Evolutionary conservation across 2,888 invertebrate species (phyloP), one percentile per base, ranked within the genome.

Genomic region (Aricia artaxerxes): DNA sequence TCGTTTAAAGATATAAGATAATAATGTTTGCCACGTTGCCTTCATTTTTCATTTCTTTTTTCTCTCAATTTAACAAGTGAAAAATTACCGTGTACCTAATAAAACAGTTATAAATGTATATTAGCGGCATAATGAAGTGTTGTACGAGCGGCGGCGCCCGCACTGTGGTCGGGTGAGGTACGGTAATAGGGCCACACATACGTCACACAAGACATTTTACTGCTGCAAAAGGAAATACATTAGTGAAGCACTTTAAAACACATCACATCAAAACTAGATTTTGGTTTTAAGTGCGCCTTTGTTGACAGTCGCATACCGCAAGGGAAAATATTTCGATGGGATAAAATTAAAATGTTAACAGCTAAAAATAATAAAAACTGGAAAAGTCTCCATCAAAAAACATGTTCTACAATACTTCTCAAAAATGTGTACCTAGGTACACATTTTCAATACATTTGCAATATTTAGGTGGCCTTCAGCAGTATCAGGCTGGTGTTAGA

Each of bases 191-290:
- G 44, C 73, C 57, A 31, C 24, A 61, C 75, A 61, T 78, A 78
- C 75, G 78, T 78, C 78, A 78, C 73, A 60, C 44, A 75, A 78
- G 73, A 75, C 78, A 75, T 75, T 79, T 79, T 79, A 75, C 61
- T 79, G 61, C 60, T 44, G 60, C 44, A 31, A 44, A 73, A 61
- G 75, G 73, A 79, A 79, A 79, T 79, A 73, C 78, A 73, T 79
- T 79, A 44, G 40, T 73, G 61, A 57, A 75, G 57, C 76, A 76
- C 76, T 76, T 44, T 13, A 76, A 76, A 57, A 76, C 76, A 53
- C 75, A 75, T 75, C 0, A 61, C 60, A 61, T 61, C 24, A 61
- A 61, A 61, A 57, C 13, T 57, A 57, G 57, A 57, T 16, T 57
- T 57, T 57, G 57, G 57, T 57, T 57, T 13, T 57, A 57, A 16